Percentiles rank a stretch among this genome's conserved stretches.
Conservation (phyloP, 2,113 vertebrate species). For the Tupaia tana region DNA sequence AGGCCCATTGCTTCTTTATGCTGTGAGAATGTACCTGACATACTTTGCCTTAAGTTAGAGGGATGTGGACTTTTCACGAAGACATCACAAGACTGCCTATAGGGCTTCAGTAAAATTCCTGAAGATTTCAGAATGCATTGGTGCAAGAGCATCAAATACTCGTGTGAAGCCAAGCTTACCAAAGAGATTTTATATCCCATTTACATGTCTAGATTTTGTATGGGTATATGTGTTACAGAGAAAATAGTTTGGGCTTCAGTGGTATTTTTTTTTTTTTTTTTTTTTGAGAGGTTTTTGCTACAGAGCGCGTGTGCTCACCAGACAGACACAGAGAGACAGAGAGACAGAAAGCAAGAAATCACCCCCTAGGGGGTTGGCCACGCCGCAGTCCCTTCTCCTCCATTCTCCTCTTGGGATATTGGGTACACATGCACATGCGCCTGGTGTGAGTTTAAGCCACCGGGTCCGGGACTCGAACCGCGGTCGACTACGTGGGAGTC, state of each 20-base stretch:
- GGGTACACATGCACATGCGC: too few species aligned
- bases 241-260: slow-evolving; percentile 17
- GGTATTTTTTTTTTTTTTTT: neutral
- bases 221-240: neutral
- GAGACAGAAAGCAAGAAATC: too few species aligned
- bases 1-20: neutral
- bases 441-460: too few species aligned
- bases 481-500: too few species aligned
- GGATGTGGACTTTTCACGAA: neutral
- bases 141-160: neutral
- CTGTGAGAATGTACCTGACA: neutral
- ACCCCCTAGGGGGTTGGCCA: too few species aligned
- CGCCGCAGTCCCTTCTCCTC: too few species aligned
- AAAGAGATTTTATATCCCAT: slow-evolving; percentile 14
- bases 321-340: too few species aligned
- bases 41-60: neutral
- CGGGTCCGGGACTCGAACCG: too few species aligned
- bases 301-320: too few species aligned
- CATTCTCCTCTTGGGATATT: too few species aligned
- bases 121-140: slow-evolving; percentile 6
- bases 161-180: neutral
- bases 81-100: neutral
- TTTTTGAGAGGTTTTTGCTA: too few species aligned
- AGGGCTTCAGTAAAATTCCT: neutral
- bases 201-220: neutral